These are phyloP conservation scores for Tachina fera DNA, from an alignment of 2,888 invertebrate genomes.

Conservation along the genomic window DNA sequence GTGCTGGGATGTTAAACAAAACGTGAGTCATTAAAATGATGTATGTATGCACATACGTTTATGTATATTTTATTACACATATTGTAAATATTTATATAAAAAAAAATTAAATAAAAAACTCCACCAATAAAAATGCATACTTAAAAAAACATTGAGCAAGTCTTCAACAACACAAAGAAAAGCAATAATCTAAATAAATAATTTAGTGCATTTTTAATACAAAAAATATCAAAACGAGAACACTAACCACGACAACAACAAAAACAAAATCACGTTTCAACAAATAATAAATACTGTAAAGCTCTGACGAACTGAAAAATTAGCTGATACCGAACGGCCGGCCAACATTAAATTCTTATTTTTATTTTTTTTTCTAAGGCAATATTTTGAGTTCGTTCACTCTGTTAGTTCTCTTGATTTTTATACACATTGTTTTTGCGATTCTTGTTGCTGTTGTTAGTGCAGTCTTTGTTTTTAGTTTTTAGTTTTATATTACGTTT, in stretches of 20 bases:
- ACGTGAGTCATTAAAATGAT: too few relatives aligned
- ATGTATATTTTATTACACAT: too few relatives aligned
- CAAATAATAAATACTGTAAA: conserved; percentile 22
- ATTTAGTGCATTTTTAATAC: neutral
- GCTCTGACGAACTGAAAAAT: conserved; percentile 16
- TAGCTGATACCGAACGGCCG: conserved; percentile 14
- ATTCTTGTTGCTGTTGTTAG: conserved; percentile 1
- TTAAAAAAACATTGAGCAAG: neutral
- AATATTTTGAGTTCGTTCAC: conserved; percentile 76
- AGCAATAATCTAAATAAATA: too few relatives aligned
- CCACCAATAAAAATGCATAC: too few relatives aligned
- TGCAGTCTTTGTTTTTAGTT: conserved; percentile 12
- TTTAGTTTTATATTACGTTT: conserved; percentile 14
- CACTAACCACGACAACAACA: neutral
- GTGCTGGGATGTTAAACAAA: too few relatives aligned
- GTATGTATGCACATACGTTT: too few relatives aligned
- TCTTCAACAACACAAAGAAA: too few relatives aligned
- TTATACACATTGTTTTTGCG: neutral
- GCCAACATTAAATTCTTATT: neutral
- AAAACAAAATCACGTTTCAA: conserved; percentile 38
- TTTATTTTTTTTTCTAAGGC: neutral
- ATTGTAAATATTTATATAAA: too few relatives aligned
- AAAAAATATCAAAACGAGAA: neutral
- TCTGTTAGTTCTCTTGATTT: conserved; percentile 33
- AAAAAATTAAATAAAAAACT: too few relatives aligned